Evolutionary conservation across 2,888 invertebrate species (phyloP).

Genomic region (Drosophila melanocephala): DNA sequence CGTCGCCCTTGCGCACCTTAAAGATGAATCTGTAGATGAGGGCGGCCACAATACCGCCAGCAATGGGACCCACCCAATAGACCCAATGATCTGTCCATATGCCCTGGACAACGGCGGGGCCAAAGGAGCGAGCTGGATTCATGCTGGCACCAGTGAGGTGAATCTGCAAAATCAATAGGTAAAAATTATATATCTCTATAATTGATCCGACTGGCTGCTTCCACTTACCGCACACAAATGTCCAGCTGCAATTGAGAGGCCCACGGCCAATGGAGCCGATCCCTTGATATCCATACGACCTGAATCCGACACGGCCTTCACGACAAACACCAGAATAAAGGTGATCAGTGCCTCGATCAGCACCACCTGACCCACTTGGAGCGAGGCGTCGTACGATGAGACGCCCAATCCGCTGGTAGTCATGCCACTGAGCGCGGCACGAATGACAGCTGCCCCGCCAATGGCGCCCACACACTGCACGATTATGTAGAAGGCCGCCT

Average conservation of each 20-base stretch:
- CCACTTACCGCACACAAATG: constrained; percentile 93
- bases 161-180: constrained; percentile 86
- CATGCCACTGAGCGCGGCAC: constrained; percentile 87
- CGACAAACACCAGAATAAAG: constrained; percentile 93
- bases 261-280: constrained; percentile 94
- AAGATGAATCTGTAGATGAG: constrained; percentile 90
- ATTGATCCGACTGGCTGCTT: background rate
- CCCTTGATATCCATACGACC: constrained; percentile 93
- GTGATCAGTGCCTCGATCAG: constrained; percentile 94
- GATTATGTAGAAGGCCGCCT: constrained; percentile 92
- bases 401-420: constrained; percentile 88
- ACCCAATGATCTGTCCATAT: constrained; percentile 94
- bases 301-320: constrained; percentile 93
- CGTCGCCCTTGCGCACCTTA: constrained; percentile 90
- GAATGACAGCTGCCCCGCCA: constrained; percentile 91
- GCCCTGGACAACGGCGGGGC: constrained; percentile 92
- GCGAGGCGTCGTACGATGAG: constrained; percentile 87
- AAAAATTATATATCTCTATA: background rate
- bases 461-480: constrained; percentile 93
- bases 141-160: constrained; percentile 94
- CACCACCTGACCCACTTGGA: constrained; percentile 91
- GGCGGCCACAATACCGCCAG: constrained; percentile 91
- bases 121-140: constrained; percentile 96
- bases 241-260: constrained; percentile 93
- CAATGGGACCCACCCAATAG: constrained; percentile 94